Evolutionary conservation across 2,113 vertebrate genomes (phyloP).

Genomic region (Semnornis frantzii): DNA sequence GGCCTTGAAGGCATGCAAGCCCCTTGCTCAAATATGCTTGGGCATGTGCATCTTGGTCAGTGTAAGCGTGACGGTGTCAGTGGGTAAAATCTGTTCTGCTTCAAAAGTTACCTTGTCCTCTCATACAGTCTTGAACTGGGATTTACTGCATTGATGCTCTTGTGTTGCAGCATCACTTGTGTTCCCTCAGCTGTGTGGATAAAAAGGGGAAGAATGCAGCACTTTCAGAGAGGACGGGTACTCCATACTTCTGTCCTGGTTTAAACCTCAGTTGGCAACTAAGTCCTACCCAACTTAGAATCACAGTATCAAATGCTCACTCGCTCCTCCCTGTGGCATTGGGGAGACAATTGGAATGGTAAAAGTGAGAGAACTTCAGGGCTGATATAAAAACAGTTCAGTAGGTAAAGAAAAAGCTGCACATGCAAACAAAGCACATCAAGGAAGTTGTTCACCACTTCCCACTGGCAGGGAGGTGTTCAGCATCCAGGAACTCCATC

Average conservation of each 20-base stretch:
- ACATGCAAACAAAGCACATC: neutral
- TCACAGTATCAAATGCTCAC: too few relatives aligned
- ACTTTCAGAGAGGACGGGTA: neutral
- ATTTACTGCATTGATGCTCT: neutral
- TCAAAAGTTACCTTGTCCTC: neutral
- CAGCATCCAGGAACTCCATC: neutral
- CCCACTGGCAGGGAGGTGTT: too few relatives aligned
- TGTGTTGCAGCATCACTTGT: neutral
- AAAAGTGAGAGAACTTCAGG: neutral
- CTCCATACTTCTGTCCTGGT: neutral
- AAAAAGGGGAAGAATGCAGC: neutral
- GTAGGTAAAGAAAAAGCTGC: neutral
- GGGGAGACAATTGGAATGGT: neutral
- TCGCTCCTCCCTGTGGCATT: fast-evolving
- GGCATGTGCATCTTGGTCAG: neutral
- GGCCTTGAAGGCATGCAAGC: neutral
- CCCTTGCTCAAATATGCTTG: neutral
- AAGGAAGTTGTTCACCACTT: neutral
- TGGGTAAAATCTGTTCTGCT: neutral
- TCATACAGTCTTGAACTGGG: neutral
- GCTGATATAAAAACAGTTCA: neutral
- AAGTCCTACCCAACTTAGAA: neutral
- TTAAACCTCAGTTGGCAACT: neutral
- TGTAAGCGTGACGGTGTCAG: neutral
- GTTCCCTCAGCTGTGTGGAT: neutral